These are phyloP conservation scores for Ceriagrion tenellum DNA, from an alignment of 2,888 invertebrate species.

Conservation along the genomic window DNA sequence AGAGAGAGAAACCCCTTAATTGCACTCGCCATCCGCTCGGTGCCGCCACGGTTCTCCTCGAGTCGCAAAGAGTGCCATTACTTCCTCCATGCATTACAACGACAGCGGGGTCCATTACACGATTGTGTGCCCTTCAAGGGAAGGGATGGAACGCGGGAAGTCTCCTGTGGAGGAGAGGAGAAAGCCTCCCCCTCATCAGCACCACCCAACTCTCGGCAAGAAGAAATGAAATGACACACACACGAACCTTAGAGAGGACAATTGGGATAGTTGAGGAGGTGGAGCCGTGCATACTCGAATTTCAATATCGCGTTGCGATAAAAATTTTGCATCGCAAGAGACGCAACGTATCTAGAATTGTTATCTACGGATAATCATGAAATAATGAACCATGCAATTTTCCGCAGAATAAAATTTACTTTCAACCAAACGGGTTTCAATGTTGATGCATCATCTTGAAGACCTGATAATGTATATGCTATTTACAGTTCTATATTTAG, in stretches of 20 bases:
- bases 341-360: too few species aligned
- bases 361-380: too few species aligned
- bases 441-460: too few species aligned
- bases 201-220: neutral
- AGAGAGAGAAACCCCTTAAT: neutral
- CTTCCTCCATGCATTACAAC: neutral
- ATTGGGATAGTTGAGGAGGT: too few species aligned
- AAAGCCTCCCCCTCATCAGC: neutral
- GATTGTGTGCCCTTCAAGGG: conserved; percentile 1
- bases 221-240: neutral
- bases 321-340: too few species aligned
- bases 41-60: neutral
- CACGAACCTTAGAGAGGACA: neutral
- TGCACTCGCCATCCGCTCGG: neutral
- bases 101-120: neutral
- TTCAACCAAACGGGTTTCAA: too few species aligned
- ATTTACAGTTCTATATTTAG: too few species aligned
- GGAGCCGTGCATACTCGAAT: too few species aligned
- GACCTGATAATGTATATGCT: too few species aligned
- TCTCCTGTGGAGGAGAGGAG: neutral
- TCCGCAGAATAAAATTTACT: too few species aligned
- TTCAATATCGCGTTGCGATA: too few species aligned
- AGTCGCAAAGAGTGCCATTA: neutral
- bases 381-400: too few species aligned
- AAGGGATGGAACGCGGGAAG: neutral